Percentiles rank a stretch among this genome's conserved stretches.
Evolutionary conservation across 2,113 vertebrate genomes (phyloP).

Genomic region (Pelecanoides urinatrix): DNA sequence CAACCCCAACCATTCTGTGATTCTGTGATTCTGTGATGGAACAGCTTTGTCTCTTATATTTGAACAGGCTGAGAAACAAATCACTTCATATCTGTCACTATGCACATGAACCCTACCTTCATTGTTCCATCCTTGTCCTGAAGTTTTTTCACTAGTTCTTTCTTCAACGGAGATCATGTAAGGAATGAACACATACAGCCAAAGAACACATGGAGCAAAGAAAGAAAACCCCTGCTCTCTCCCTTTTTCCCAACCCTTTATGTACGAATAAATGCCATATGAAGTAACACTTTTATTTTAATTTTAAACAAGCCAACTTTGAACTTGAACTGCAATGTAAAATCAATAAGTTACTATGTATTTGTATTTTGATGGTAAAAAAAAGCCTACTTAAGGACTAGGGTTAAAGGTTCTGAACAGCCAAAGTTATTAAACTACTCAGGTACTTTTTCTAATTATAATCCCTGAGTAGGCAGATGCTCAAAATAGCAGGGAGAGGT

Average conservation of each 20-base stretch:
- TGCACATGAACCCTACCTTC: background rate
- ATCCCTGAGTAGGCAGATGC: background rate
- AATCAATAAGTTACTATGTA: background rate
- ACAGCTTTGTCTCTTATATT: background rate
- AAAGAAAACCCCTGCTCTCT: background rate
- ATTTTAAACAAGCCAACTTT: background rate
- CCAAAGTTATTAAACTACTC: background rate
- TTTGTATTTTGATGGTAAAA: background rate
- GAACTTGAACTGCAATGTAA: background rate
- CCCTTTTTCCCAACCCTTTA: background rate
- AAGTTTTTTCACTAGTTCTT: background rate
- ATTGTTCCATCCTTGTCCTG: background rate
- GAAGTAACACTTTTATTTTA: background rate
- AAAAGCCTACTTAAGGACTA: background rate
- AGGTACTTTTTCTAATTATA: background rate
- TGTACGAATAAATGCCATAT: background rate
- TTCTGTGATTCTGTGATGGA: background rate
- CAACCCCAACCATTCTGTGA: background rate
- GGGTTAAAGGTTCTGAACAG: background rate
- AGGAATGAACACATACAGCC: background rate
- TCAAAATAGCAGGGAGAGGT: background rate
- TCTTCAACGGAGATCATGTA: background rate
- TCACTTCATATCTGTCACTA: background rate
- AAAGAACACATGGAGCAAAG: background rate
- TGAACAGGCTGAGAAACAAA: background rate